These are phyloP conservation scores for Ischnus inquisitorius DNA, from an alignment of 2,888 invertebrate genomes.

Conservation along the genomic window DNA sequence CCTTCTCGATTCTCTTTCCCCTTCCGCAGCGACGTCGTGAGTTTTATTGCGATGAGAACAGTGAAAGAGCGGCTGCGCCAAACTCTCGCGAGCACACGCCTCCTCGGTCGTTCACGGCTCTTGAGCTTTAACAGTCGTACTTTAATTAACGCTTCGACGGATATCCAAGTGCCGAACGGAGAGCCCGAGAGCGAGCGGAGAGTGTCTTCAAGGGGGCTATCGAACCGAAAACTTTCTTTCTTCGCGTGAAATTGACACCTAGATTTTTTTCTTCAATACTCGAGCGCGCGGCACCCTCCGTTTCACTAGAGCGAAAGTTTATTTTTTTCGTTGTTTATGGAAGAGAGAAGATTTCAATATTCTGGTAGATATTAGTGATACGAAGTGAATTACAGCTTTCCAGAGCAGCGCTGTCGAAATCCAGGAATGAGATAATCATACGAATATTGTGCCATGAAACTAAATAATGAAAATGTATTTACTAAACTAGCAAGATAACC, in stretches of 20 bases:
- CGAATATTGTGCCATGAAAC: no score
- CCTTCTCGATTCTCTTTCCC: constrained; percentile 60
- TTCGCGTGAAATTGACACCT: constrained; percentile 50
- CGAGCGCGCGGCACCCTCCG: background rate
- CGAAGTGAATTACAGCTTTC: no score
- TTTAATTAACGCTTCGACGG: constrained; percentile 80
- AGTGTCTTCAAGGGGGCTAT: constrained; percentile 39
- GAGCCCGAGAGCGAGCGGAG: background rate
- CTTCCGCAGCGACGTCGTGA: constrained; percentile 69
- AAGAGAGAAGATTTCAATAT: no score
- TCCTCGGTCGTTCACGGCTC: constrained; percentile 74
- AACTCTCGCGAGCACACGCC: constrained; percentile 44
- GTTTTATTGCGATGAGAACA: constrained; percentile 64
- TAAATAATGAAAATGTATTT: no score
- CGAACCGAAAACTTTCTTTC: constrained; percentile 48
- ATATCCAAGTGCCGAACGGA: constrained; percentile 49
- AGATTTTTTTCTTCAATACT: constrained; percentile 42
- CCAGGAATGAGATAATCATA: no score
- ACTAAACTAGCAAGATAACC: no score
- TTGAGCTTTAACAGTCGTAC: constrained; percentile 81
- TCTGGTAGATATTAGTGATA: no score
- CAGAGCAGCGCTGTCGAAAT: no score
- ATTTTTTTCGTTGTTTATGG: background rate
- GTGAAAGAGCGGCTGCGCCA: constrained; percentile 70
- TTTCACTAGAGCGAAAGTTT: constrained; percentile 1